Conservation (phyloP, 2,113 vertebrate species). For the Hypocryptadius cinnamomeus region DNA sequence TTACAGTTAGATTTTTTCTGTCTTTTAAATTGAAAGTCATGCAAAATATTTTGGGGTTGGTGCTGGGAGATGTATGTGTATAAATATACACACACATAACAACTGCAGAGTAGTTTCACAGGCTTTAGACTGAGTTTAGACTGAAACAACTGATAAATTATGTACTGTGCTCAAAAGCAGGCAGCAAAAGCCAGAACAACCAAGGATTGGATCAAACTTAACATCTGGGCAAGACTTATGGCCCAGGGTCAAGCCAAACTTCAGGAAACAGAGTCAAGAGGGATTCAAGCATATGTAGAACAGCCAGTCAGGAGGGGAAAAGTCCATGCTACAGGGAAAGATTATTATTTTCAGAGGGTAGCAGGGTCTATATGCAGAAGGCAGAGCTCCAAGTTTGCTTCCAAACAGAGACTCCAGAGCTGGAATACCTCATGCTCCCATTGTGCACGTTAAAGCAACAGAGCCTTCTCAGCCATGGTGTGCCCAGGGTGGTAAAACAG, state of each 20-base stretch:
- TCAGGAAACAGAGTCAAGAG: not conserved
- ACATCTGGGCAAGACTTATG: not conserved
- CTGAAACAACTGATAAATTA: not conserved
- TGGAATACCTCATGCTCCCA: rapidly evolving
- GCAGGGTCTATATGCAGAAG: not conserved
- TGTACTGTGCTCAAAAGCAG: not conserved
- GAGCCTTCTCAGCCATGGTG: not conserved
- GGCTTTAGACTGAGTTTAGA: not conserved
- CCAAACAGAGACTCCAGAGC: not conserved
- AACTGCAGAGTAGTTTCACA: not conserved
- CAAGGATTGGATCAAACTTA: not conserved
- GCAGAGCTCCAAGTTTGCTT: not conserved
- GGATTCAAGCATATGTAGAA: not conserved
- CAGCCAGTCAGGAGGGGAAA: not conserved
- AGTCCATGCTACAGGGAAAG: not conserved
- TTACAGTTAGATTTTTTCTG: not conserved
- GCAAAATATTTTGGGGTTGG: not conserved
- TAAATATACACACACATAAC: not conserved
- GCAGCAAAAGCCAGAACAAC: not conserved
- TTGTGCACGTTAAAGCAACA: not conserved
- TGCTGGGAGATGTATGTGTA: not conserved
- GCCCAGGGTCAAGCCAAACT: not conserved
- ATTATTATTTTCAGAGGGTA: not conserved
- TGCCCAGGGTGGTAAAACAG: not conserved
- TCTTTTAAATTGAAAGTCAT: not conserved